Base-by-base conservation (phyloP, 2,113 vertebrate genomes). In the Hiodon alosoides region DNA sequence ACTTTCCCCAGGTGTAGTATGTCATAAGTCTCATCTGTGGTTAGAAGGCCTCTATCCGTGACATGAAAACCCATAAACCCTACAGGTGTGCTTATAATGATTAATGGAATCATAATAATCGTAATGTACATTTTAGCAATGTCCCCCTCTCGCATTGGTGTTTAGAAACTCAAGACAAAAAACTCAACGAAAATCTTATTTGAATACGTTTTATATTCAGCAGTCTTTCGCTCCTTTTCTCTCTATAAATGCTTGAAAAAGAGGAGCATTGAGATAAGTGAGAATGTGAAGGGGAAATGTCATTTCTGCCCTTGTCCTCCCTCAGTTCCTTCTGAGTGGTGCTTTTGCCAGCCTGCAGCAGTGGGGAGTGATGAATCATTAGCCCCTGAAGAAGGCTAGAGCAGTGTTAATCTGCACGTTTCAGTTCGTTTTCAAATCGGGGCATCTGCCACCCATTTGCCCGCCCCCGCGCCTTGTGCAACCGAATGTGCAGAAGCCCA, bases 351-450 rank as follows among this genome's bases (percentile, higher is more conserved):
- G 86, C 86, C 84, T 67, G 75, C 84, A 80, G 82, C 82, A 57
- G 81, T 69, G 78, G 79, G 81, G 80, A 79, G 76, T 74, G 86
- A 87, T 78, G 81, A 73, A 84, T 87, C 87, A 88, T 87, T 90
- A 88, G 62, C 62, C 10, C 17, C 62, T 3, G 62, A 5, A 65
- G 16, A 46, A 81, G 82, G 86, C 85, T 83, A 80, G 81, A 81
- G 72, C 83, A 85, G 85, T 86, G 89, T 86, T 90, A 83, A 90
- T 90, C 87, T 87, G 86, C 88, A 88, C 88, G 83, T 87, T 91
- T 91, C 88, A 89, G 89, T 91, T 89, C 89, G 87, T 87, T 17
- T 17, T 6, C n/a, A 17, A 5, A 8, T 17, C 61, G 13, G 61
- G n/a, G 31, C n/a, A 16, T 16, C n/a, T 17, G 4, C 62, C 62